Base-by-base conservation (phyloP, 1,140 invertebrate genomes). In the Heliconius hewitsoni region DNA sequence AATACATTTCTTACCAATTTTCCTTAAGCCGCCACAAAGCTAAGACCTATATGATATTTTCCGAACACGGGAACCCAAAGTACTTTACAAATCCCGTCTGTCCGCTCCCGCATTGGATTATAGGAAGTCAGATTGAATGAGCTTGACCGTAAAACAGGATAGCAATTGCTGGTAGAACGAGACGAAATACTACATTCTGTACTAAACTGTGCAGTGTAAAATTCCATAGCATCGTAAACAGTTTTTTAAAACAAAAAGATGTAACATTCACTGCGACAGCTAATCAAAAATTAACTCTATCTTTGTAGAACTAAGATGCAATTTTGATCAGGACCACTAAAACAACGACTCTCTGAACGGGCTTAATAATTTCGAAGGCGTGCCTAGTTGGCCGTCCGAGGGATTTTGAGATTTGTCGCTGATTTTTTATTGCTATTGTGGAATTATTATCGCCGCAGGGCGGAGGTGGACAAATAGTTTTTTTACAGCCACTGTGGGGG, bases 361-460 rank as follows among this genome's bases (percentile, higher is more conserved):
- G 89, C 89, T 93, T 93, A 93, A 92, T 92, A 92, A 94, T 93
- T 93, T 94, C 85, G 85, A 90, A 91, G 91, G 92, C 93, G 91
- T 94, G 92, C 90, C 88, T 93, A 91, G 93, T 93, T 94, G 92
- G 87, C 84, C 84, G 89, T 90, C 83, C 80, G 78, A 82, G 85
- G 91, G 91, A 93, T 94, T 93, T 92, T 82, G 87, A 87, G 91
- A 91, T 94, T 93, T 93, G 91, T 90, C 83, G 85, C 76, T 82
- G 87, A 90, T 93, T 94, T 92, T 94, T 93, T 94, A 94, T 93
- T 90, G 89, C 85, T 85, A 86, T 91, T 88, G 88, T 80, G 86
- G 83, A 86, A 88, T 90, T 90, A 93, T 92, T 94, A 90, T 90
- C 86, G 89, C 90, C 83, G 81, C 84, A 82, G 86, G 89, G 85